A percentile compares a stretch with the other conserved stretches of the same genome.
phyloP scores from a whole-genome alignment of 2,113 vertebrate species.

The Phrynosoma blainvillii region DNA sequence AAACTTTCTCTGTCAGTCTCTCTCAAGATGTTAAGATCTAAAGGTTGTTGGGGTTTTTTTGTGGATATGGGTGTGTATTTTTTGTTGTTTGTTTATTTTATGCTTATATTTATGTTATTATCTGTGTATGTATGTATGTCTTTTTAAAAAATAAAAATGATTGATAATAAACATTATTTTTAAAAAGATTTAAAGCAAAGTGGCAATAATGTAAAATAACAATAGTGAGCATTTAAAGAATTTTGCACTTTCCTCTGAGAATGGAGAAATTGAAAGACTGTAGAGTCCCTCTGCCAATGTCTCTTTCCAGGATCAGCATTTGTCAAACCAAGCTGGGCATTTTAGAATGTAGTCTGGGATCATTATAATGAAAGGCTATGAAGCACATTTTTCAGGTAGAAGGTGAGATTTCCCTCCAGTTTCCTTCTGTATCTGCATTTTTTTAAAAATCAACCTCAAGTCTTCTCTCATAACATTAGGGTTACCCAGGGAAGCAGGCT shows the following conservation, averaged over 20 bases:
- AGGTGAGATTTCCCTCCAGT: not conserved
- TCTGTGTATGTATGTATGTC: too few species aligned
- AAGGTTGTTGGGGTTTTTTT: too few species aligned
- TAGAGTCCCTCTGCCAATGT: not conserved
- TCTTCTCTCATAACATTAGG: not conserved
- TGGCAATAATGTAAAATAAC: constrained; percentile 34
- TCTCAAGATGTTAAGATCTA: not conserved
- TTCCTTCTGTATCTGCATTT: not conserved
- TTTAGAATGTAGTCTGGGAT: not conserved
- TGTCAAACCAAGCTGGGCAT: not conserved
- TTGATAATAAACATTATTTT: not conserved
- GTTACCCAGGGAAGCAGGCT: too few species aligned
- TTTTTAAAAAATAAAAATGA: too few species aligned
- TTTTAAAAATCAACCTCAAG: too few species aligned
- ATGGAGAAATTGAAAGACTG: not conserved
- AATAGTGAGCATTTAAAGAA: constrained; percentile 10
- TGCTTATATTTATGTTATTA: too few species aligned
- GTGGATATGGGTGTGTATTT: too few species aligned
- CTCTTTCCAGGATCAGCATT: not conserved
- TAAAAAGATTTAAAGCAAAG: constrained; percentile 45
- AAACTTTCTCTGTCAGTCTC: not conserved
- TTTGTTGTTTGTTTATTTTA: too few species aligned
- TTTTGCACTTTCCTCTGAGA: not conserved
- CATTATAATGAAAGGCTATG: not conserved
- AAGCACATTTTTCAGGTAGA: not conserved